Conservation (phyloP, 2,888 invertebrate species). For the Drosophila conformis region DNA sequence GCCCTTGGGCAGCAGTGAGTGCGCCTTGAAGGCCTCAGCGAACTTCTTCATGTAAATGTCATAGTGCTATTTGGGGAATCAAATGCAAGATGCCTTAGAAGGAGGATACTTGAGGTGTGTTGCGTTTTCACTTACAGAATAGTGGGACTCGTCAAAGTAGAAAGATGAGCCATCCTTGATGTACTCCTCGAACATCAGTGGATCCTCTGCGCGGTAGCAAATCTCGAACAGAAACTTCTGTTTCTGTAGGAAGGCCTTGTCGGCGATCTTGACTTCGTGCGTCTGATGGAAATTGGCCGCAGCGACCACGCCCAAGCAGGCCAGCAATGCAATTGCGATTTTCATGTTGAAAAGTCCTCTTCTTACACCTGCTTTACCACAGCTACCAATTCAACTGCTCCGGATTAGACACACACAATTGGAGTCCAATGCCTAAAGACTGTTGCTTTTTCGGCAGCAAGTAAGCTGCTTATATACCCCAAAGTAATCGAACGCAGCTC, state of each 20-base stretch:
- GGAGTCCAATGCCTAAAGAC: slow-evolving; percentile 76
- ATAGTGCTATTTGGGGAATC: slow-evolving; percentile 46
- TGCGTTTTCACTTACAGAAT: slow-evolving; percentile 50
- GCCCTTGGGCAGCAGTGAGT: slow-evolving; percentile 86
- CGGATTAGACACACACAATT: slow-evolving; percentile 57
- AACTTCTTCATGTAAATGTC: slow-evolving; percentile 72
- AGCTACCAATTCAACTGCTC: slow-evolving; percentile 52
- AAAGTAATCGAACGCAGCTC: background rate
- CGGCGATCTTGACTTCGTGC: slow-evolving; percentile 68
- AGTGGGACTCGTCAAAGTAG: slow-evolving; percentile 77
- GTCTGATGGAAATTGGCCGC: slow-evolving; percentile 57
- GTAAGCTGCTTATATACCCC: slow-evolving; percentile 47
- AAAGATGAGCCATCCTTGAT: slow-evolving; percentile 85
- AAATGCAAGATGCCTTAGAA: background rate
- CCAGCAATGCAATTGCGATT: slow-evolving; percentile 75
- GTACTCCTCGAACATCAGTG: slow-evolving; percentile 73
- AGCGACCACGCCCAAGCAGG: slow-evolving; percentile 75
- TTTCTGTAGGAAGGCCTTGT: slow-evolving; percentile 68
- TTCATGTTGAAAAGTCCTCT: slow-evolving; percentile 67
- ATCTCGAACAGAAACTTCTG: slow-evolving; percentile 80
- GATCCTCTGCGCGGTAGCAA: slow-evolving; percentile 53
- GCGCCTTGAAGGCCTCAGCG: slow-evolving; percentile 62
- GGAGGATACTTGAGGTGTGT: background rate
- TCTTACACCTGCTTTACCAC: slow-evolving; percentile 32
- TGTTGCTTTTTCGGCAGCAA: slow-evolving; percentile 46